These are phyloP conservation scores for Ctenochaetus hawaiiensis DNA, from an alignment of 2,797 vertebrate species.

Conservation along the genomic window DNA sequence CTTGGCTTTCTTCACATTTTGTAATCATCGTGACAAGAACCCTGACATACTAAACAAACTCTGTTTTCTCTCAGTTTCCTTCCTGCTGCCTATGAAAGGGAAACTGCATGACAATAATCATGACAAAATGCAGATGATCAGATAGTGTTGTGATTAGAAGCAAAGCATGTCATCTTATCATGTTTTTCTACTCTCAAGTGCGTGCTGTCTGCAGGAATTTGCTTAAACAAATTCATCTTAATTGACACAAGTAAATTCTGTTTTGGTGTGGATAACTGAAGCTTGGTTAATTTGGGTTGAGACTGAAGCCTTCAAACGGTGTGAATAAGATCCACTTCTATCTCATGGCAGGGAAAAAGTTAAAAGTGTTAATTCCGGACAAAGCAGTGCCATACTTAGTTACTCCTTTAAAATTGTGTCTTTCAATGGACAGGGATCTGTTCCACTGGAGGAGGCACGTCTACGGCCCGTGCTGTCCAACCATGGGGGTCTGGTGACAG, in stretches of 20 bases:
- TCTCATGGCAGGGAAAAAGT: not conserved
- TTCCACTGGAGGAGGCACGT: conserved; percentile 88
- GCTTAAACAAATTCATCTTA: conserved; percentile 49
- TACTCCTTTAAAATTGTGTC: conserved; percentile 4
- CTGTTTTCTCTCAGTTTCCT: conserved; percentile 61
- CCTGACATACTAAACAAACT: conserved; percentile 46
- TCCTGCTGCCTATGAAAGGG: conserved; percentile 44
- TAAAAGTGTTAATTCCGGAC: not conserved
- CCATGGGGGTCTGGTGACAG: conserved; percentile 86
- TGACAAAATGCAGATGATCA: conserved; percentile 62
- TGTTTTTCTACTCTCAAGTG: conserved; percentile 39
- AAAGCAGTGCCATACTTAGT: not conserved
- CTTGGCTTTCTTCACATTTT: conserved; percentile 44
- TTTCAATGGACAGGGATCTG: conserved; percentile 67
- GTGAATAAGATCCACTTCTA: not conserved
- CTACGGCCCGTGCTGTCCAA: conserved; percentile 90
- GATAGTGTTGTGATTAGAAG: conserved; percentile 63
- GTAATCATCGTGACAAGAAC: conserved; percentile 54
- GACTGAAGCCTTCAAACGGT: not conserved
- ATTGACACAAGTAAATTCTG: conserved; percentile 14
- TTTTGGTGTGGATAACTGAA: conserved; percentile 9
- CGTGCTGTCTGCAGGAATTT: conserved; percentile 20
- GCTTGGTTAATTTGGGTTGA: conserved; percentile 4
- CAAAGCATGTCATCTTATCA: conserved; percentile 23
- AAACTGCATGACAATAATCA: no score